Evolutionary conservation across 2,113 vertebrate genomes (phyloP), one percentile per base, ranked within the genome.

Genomic region (Brachypteracias leptosomus): DNA sequence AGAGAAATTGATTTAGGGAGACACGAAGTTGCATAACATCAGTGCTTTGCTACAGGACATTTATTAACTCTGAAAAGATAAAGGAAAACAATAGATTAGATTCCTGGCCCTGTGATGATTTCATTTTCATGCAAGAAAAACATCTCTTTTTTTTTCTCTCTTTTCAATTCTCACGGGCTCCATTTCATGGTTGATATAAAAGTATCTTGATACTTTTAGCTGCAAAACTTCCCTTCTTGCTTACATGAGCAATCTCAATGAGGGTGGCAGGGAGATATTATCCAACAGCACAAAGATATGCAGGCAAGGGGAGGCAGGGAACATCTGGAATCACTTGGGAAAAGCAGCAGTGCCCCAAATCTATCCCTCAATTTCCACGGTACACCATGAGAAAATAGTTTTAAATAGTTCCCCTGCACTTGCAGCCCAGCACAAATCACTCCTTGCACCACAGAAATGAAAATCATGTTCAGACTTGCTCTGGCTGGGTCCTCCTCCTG

Each of bases 1-100:
- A 93, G 51, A 67, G 57, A 89, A 93, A 93, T 85, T 87, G 77
- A 95, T 94, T 89, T 61, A 85, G 84, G 62, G 73, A 85, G 76
- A 78, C 80, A 52, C 0, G 4, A 40, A 71, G 47, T 93, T 96
- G 92, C 86, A 33, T 84, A 96, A 95, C 47, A 9, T 59, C 76
- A 71, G 38, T 19, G 4, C 38, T 82, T 72, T 92, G 84, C 68
- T 42, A 7, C 24, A 25, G 49, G 61, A 44, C 52, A 59, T 35
- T 84, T 33, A 87, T 90, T 94, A 91, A 75, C 61, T 82, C 47
- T 57, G 55, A 88, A 90, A 74, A 68, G 73, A 49, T 25, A 44
- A 33, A n/a, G 10, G 4, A n/a, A 58, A 7, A 6, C 9, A 8
- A 10, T 15, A 84, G 68, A 86, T 94, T 38, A 54, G 35, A 10